A percentile compares a stretch with the other conserved stretches of the same genome.
These are phyloP conservation scores for Tricholaema leucomelas DNA, from an alignment of 2,113 vertebrate species.

Conservation along the genomic window DNA sequence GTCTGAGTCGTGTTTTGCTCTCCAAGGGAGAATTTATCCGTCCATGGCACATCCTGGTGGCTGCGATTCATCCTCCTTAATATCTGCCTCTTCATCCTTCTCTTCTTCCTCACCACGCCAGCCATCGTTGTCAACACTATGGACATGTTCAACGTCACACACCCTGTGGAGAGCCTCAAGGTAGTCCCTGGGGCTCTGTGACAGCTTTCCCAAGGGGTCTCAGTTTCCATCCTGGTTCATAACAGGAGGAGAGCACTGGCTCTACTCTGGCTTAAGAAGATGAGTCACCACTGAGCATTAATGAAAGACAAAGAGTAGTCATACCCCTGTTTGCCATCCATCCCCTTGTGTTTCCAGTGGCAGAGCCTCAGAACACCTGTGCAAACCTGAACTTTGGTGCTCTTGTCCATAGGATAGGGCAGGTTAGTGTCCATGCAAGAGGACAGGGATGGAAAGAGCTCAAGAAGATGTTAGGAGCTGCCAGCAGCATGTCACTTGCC, in stretches of 20 bases:
- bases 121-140: constrained; percentile 98
- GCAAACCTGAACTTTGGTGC: neutral
- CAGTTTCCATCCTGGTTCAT: neutral
- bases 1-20: neutral
- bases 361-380: neutral
- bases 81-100: constrained; percentile 91
- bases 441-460: neutral
- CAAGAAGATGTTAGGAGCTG: neutral
- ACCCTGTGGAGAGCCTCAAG: constrained; percentile 90
- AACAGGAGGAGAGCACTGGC: neutral
- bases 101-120: constrained; percentile 98
- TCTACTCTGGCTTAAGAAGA: neutral
- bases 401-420: neutral
- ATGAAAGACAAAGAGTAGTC: neutral
- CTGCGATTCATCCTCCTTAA: constrained; percentile 89
- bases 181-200: constrained; percentile 40
- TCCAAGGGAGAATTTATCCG: constrained; percentile 92
- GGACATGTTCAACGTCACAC: constrained; percentile 96
- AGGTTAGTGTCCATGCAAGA: neutral
- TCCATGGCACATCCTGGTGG: constrained; percentile 91
- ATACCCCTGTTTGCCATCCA: neutral
- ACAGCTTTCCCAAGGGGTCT: neutral
- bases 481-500: neutral
- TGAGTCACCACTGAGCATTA: accelerated
- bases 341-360: neutral